These are phyloP conservation scores for Teleogryllus oceanicus DNA, from an alignment of 2,888 invertebrate species.

Conservation along the genomic window DNA sequence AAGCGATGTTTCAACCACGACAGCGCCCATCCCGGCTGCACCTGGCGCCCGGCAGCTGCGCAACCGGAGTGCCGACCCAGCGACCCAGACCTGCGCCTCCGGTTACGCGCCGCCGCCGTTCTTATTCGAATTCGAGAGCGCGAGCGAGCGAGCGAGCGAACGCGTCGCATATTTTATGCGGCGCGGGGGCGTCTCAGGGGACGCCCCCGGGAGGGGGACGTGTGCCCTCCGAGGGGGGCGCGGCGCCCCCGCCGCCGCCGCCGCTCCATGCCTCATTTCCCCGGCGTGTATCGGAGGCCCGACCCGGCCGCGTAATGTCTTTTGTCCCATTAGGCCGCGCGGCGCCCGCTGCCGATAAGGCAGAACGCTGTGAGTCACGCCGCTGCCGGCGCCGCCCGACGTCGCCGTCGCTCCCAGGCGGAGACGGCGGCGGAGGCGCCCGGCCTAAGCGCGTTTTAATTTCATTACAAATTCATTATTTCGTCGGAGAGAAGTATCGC, in stretches of 20 bases:
- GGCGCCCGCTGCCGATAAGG: conserved; percentile 1
- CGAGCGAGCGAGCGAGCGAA: not conserved
- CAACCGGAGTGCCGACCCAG: too few relatives aligned
- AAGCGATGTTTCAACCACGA: too few relatives aligned
- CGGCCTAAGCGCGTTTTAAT: conserved; percentile 7
- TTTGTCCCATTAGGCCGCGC: conserved; percentile 30
- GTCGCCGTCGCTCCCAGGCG: not conserved
- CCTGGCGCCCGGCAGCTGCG: too few relatives aligned
- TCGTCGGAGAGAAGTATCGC: not conserved
- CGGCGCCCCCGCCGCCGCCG: not conserved
- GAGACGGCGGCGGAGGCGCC: not conserved
- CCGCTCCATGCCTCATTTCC: conserved; percentile 35
- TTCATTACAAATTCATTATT: conserved; percentile 18
- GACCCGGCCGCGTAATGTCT: conserved; percentile 28
- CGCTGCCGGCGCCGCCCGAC: not conserved
- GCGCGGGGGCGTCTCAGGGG: not conserved
- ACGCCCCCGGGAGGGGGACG: not conserved
- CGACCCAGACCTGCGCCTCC: too few relatives aligned
- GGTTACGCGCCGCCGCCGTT: too few relatives aligned
- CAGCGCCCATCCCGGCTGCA: too few relatives aligned
- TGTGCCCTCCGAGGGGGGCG: not conserved
- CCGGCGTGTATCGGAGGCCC: conserved; percentile 29
- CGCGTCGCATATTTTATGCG: conserved; percentile 11
- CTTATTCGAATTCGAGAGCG: too few relatives aligned
- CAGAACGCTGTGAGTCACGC: conserved; percentile 27